A percentile compares a stretch with the other conserved stretches of the same genome.
Conservation (phyloP, 2,888 invertebrate species). For the Lypha dubia region DNA sequence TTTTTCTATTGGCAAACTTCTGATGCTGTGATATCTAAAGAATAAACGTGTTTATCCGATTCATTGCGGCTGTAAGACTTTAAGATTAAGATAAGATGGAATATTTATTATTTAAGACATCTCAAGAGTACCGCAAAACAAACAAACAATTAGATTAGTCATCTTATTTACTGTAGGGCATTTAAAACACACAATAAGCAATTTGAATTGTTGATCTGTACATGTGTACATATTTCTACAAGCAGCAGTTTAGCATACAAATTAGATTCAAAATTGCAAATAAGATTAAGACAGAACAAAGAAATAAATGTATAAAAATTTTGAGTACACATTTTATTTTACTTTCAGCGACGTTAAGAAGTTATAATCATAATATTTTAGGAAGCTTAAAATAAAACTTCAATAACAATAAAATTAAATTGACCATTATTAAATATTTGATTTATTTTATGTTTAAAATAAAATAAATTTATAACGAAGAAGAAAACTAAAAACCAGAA, state of each 20-base stretch:
- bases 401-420: background rate
- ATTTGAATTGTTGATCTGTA: conserved; percentile 4
- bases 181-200: conserved; percentile 3
- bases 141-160: background rate
- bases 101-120: no score
- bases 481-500: background rate
- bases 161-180: background rate
- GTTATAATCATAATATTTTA: conserved; percentile 1
- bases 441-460: background rate
- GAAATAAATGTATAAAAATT: background rate
- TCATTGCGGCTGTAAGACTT: no score
- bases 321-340: conserved; percentile 3
- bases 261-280: conserved; percentile 46
- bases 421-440: conserved; percentile 2
- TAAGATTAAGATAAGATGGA: no score
- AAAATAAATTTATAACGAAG: background rate
- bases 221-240: background rate
- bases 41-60: no score
- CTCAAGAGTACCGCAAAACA: no score
- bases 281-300: conserved; percentile 17
- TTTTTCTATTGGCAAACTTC: no score
- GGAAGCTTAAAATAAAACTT: background rate
- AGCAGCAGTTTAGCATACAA: conserved; percentile 20
- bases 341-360: conserved; percentile 15
- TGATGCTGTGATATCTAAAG: no score